phyloP scores from a whole-genome alignment of 2,888 invertebrate species.

The Mechanitis mazaeus region DNA sequence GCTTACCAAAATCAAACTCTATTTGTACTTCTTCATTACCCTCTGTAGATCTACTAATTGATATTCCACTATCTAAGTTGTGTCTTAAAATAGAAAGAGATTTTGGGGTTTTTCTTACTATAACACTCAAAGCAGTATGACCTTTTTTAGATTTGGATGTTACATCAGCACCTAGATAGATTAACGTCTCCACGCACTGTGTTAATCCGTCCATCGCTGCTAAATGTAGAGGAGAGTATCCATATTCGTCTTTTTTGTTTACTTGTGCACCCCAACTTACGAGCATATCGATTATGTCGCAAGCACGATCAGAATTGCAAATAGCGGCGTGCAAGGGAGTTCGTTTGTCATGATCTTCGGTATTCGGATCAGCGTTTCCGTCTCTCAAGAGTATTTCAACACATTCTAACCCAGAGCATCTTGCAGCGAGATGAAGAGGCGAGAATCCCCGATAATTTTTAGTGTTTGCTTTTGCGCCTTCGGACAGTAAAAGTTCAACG shows the following conservation, averaged over 20 bases:
- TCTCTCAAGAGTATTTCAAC: conserved; percentile 85
- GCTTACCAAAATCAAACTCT: conserved; percentile 87
- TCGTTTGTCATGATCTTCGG: conserved; percentile 86
- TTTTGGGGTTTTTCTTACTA: conserved; percentile 89
- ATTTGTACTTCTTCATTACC: conserved; percentile 88
- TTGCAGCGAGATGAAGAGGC: conserved; percentile 89
- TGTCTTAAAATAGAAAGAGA: conserved; percentile 87
- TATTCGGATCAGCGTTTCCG: conserved; percentile 85
- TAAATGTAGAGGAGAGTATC: conserved; percentile 89
- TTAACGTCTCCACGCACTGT: conserved; percentile 88
- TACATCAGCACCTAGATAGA: conserved; percentile 89
- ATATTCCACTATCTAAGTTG: conserved; percentile 86
- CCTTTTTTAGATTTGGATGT: conserved; percentile 91
- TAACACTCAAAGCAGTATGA: conserved; percentile 88
- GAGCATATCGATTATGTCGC: conserved; percentile 86
- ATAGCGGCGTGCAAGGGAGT: conserved; percentile 89
- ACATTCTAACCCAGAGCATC: conserved; percentile 87
- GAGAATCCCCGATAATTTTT: conserved; percentile 88
- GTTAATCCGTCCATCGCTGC: conserved; percentile 90
- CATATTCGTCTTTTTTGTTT: conserved; percentile 89
- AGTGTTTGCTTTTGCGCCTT: conserved; percentile 85
- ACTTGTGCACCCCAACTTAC: conserved; percentile 88
- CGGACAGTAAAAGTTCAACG: conserved; percentile 83
- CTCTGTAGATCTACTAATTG: conserved; percentile 83
- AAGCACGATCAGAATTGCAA: conserved; percentile 84